These are phyloP conservation scores for Muntiacus muntjak DNA, from an alignment of 2,113 vertebrate genomes.

Conservation along the genomic window DNA sequence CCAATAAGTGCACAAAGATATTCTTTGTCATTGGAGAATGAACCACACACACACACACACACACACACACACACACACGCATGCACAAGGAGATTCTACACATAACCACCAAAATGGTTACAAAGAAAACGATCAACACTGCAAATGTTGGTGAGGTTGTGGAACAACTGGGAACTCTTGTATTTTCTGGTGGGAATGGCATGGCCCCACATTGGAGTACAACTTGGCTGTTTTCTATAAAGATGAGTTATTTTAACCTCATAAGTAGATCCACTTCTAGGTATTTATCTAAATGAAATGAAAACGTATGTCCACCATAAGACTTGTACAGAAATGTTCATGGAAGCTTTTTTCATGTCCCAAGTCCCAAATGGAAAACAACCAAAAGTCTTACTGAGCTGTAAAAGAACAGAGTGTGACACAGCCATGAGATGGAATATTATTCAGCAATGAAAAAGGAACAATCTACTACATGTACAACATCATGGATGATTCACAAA, in stretches of 20 bases:
- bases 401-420: not conserved
- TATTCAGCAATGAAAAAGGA: not conserved
- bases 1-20: not conserved
- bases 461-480: accelerated
- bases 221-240: not conserved
- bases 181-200: not conserved
- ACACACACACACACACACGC: not conserved
- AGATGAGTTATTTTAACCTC: not conserved
- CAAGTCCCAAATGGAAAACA: not conserved
- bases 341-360: not conserved
- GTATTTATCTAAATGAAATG: not conserved
- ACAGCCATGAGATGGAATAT: not conserved
- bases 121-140: not conserved
- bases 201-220: accelerated
- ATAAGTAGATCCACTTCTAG: not conserved
- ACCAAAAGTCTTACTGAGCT: not conserved
- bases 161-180: not conserved
- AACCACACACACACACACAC: not conserved
- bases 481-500: not conserved
- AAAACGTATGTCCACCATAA: not conserved
- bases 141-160: not conserved
- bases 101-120: not conserved
- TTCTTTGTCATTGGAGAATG: not conserved
- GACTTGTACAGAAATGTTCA: not conserved
- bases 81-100: not conserved